Conservation (phyloP, 1,140 invertebrate genomes). For the Asobara japonica region DNA sequence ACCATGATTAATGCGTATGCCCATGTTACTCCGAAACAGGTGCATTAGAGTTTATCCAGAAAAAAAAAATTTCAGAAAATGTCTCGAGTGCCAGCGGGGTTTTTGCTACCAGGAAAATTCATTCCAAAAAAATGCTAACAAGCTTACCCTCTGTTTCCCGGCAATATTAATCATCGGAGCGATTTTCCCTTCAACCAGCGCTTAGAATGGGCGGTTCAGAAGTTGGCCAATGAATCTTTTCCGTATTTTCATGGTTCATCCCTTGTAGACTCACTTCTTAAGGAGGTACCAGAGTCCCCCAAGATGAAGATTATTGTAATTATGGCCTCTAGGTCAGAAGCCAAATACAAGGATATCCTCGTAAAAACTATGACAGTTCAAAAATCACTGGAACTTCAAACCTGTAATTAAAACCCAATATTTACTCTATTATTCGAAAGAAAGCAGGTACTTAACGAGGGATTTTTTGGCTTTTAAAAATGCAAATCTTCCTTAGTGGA, state of each 20-base stretch:
- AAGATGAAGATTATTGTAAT: slow-evolving; percentile 41
- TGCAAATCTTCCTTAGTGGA: too few relatives aligned
- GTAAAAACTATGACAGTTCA: not conserved
- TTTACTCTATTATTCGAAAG: not conserved
- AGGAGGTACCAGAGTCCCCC: slow-evolving; percentile 10
- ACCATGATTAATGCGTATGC: too few relatives aligned
- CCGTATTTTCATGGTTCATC: not conserved
- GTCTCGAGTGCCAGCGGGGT: not conserved
- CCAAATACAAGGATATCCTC: not conserved
- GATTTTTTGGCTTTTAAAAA: not conserved
- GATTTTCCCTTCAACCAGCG: slow-evolving; percentile 3
- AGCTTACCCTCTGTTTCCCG: slow-evolving; percentile 12
- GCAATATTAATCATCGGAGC: slow-evolving; percentile 29
- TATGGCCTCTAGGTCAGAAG: not conserved
- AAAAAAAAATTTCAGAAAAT: not conserved
- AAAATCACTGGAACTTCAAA: not conserved
- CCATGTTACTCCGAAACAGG: not conserved
- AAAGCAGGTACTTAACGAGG: not conserved
- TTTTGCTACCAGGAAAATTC: not conserved
- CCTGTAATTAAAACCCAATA: not conserved
- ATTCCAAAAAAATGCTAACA: slow-evolving; percentile 17
- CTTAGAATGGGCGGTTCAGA: slow-evolving; percentile 31
- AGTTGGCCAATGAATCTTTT: slow-evolving; percentile 26
- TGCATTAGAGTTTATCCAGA: not conserved
- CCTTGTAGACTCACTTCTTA: not conserved